Evolutionary conservation across 1,140 invertebrate species (phyloP).

Genomic region (Bicyclus anynana): DNA sequence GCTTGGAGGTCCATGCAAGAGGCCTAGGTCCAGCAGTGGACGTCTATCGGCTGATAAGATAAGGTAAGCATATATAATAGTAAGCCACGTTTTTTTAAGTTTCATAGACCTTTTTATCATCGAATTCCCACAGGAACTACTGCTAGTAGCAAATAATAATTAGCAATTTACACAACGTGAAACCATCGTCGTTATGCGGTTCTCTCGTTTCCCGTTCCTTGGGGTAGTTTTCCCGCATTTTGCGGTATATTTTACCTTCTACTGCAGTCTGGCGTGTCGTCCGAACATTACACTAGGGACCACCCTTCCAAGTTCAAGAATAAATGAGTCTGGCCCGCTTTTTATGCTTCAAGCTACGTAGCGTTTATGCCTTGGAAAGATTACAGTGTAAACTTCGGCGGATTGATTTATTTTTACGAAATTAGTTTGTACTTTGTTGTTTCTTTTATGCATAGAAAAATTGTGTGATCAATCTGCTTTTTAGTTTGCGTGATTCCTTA

Average conservation of each 20-base stretch:
- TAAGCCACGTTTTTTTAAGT: too few relatives aligned
- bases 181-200: neutral
- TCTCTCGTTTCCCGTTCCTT: neutral
- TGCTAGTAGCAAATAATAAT: neutral
- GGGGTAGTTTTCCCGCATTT: neutral
- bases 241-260: neutral
- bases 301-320: constrained; percentile 15
- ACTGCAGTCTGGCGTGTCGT: constrained; percentile 7
- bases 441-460: neutral
- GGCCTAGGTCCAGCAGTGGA: too few relatives aligned
- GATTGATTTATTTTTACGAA: too few relatives aligned
- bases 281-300: constrained; percentile 3
- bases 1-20: too few relatives aligned
- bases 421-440: too few relatives aligned
- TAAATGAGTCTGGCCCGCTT: constrained; percentile 12
- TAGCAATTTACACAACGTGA: neutral
- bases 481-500: too few relatives aligned
- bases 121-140: too few relatives aligned
- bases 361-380: neutral
- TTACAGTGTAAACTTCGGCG: too few relatives aligned
- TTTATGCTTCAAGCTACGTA: constrained; percentile 2
- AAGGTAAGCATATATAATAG: too few relatives aligned
- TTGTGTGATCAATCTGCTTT: neutral
- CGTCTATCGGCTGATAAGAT: too few relatives aligned
- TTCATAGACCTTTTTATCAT: too few relatives aligned